phyloP scores from a whole-genome alignment of 2,888 invertebrate genomes.

The Ethmia dodecea region DNA sequence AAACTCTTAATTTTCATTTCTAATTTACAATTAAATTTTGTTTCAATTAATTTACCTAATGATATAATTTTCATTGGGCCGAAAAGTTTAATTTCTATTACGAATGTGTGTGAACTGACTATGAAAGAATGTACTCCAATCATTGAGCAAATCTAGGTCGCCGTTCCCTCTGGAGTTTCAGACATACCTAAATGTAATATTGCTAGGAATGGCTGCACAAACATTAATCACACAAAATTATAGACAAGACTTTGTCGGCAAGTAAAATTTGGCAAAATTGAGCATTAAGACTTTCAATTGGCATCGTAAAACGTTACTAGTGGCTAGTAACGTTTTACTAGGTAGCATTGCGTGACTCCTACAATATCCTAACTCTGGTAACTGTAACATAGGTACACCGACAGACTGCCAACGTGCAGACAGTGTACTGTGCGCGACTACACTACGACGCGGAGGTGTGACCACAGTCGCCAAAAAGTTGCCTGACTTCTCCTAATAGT shows the following conservation, averaged over 20 bases:
- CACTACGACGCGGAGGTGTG: no score
- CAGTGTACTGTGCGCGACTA: not conserved
- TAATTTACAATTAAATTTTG: slow-evolving; percentile 59
- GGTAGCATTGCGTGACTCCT: slow-evolving; percentile 58
- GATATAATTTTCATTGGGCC: slow-evolving; percentile 54
- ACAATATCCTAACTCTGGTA: slow-evolving; percentile 69
- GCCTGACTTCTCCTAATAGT: no score
- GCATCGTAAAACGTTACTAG: slow-evolving; percentile 56
- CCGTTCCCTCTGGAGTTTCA: slow-evolving; percentile 35
- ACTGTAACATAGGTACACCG: slow-evolving; percentile 66
- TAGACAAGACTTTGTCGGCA: slow-evolving; percentile 69
- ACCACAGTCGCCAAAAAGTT: no score
- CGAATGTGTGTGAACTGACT: slow-evolving; percentile 38
- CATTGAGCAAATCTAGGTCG: slow-evolving; percentile 59
- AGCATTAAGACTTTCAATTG: slow-evolving; percentile 73
- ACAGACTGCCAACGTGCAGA: slow-evolving; percentile 8
- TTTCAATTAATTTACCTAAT: slow-evolving; percentile 46
- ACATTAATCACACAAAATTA: slow-evolving; percentile 42
- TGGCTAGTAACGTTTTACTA: slow-evolving; percentile 49
- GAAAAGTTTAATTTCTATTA: slow-evolving; percentile 34
- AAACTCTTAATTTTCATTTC: slow-evolving; percentile 50
- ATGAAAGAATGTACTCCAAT: slow-evolving; percentile 48
- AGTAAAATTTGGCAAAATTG: slow-evolving; percentile 78
- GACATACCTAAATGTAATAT: slow-evolving; percentile 27
- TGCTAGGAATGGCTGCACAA: slow-evolving; percentile 42